phyloP scores from a whole-genome alignment of 2,888 invertebrate species.

The Eupeodes latifasciatus region DNA sequence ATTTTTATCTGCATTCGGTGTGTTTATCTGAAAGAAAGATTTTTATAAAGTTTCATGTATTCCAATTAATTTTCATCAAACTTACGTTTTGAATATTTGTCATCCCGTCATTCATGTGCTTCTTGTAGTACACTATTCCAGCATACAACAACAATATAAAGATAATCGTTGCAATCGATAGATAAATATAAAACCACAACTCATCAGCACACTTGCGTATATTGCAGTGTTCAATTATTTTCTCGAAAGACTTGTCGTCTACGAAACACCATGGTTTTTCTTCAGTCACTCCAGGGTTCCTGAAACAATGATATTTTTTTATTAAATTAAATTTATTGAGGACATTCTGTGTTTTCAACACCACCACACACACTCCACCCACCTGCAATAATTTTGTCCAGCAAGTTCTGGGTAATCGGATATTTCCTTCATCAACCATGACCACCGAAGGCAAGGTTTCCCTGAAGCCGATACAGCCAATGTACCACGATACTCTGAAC shows the following conservation, averaged over 20 bases:
- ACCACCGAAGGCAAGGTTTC: conserved; percentile 93
- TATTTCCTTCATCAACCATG: conserved; percentile 90
- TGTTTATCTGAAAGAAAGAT: conserved; percentile 85
- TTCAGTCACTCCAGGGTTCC: conserved; percentile 94
- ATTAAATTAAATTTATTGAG: neutral
- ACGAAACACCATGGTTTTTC: conserved; percentile 96
- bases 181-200: conserved; percentile 92
- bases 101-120: conserved; percentile 86
- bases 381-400: conserved; percentile 92
- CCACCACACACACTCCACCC: conserved; percentile 79
- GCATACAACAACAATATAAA: conserved; percentile 86
- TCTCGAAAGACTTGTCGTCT: conserved; percentile 88
- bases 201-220: conserved; percentile 95
- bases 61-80: conserved; percentile 47
- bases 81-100: conserved; percentile 88
- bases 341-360: neutral
- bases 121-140: conserved; percentile 88
- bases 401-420: conserved; percentile 93
- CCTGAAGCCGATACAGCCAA: conserved; percentile 90
- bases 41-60: no score
- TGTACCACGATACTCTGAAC: conserved; percentile 93
- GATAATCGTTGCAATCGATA: conserved; percentile 86
- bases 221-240: conserved; percentile 90
- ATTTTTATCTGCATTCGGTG: conserved; percentile 91
- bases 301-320: conserved; percentile 78